Percentiles rank a stretch among this genome's conserved stretches.
Evolutionary conservation across 2,113 vertebrate genomes (phyloP).

Genomic region (Psittacula cyanocephala): DNA sequence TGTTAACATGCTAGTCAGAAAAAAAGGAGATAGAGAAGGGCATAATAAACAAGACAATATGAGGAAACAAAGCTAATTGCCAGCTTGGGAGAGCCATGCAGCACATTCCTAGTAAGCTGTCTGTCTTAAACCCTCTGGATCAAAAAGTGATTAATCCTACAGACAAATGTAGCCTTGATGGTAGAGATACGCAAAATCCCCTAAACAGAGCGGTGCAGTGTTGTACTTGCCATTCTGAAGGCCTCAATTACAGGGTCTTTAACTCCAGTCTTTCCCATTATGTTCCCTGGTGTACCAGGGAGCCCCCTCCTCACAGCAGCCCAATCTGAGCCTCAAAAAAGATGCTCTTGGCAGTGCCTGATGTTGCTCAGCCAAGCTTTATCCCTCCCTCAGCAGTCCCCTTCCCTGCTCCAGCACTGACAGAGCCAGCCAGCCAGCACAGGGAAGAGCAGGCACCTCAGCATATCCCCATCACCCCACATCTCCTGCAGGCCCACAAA

Average conservation of each 20-base stretch:
- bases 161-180: slow-evolving; percentile 67
- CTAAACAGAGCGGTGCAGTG: neutral
- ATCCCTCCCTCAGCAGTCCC: neutral
- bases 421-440: fast-evolving
- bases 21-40: neutral
- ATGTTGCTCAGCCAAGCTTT: neutral
- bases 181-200: slow-evolving; percentile 60
- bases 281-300: neutral
- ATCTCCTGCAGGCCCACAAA: neutral
- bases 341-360: neutral
- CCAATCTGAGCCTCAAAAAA: neutral
- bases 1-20: neutral
- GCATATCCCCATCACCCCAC: neutral
- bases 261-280: slow-evolving; percentile 25
- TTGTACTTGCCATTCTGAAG: slow-evolving; percentile 41
- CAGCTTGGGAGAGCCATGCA: slow-evolving; percentile 18
- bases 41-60: slow-evolving; percentile 27
- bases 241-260: slow-evolving; percentile 60
- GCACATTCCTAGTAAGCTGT: slow-evolving; percentile 54
- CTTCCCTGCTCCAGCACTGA: neutral
- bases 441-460: neutral
- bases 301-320: neutral
- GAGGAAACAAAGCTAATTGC: slow-evolving; percentile 56
- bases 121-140: slow-evolving; percentile 68
- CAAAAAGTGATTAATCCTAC: slow-evolving; percentile 69